These are phyloP conservation scores for Manacus vitellinus DNA, from an alignment of 2,113 vertebrate genomes.

Conservation along the genomic window DNA sequence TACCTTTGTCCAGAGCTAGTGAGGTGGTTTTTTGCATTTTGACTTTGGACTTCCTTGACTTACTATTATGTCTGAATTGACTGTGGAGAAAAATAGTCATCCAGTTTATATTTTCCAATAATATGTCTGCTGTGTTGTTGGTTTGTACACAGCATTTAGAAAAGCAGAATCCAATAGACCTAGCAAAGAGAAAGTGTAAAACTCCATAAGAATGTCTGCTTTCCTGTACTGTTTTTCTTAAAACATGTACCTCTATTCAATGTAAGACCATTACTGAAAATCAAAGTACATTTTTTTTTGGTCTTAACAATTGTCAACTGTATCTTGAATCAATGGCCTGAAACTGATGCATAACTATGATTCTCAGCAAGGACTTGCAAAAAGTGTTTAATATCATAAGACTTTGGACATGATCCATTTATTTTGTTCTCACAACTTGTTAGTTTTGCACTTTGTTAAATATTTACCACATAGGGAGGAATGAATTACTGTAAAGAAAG, in stretches of 20 bases:
- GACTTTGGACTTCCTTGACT: neutral
- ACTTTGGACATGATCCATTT: constrained; percentile 31
- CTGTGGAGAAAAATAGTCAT: neutral
- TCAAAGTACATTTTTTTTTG: neutral
- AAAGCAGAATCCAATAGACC: neutral
- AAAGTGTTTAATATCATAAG: neutral
- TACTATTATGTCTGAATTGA: neutral
- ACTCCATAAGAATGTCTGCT: neutral
- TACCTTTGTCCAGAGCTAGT: neutral
- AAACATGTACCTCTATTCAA: neutral
- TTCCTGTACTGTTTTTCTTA: neutral
- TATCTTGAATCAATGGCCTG: neutral
- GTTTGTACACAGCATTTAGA: neutral
- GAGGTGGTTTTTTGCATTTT: neutral
- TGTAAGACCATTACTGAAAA: neutral
- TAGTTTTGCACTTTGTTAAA: constrained; percentile 49
- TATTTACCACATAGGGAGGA: constrained; percentile 37
- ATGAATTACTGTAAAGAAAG: constrained; percentile 36
- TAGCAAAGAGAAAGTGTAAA: neutral
- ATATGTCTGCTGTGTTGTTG: neutral
- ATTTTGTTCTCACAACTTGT: constrained; percentile 23
- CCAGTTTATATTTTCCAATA: neutral
- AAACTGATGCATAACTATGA: neutral
- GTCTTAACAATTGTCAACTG: neutral
- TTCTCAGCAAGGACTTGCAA: neutral